Conservation (phyloP, 2,113 vertebrate genomes). For the Fulmarus glacialis region DNA sequence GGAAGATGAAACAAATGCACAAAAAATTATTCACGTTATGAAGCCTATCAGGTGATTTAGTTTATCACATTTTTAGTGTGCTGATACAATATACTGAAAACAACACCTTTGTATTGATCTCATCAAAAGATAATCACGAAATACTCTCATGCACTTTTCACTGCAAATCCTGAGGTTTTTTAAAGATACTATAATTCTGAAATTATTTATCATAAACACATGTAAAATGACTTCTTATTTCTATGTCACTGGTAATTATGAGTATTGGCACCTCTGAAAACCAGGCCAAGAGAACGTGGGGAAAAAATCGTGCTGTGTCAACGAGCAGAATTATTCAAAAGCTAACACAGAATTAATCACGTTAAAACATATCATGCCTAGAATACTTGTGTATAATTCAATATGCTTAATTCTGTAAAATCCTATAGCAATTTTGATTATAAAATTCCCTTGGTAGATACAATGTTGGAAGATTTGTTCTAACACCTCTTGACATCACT, state of each 20-base stretch:
- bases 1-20: not conserved
- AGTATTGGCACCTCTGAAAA: not conserved
- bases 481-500: not conserved
- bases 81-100: not conserved
- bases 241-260: not conserved
- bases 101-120: not conserved
- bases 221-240: not conserved
- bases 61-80: not conserved
- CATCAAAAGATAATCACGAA: not conserved
- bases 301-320: not conserved
- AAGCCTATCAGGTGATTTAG: not conserved
- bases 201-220: not conserved
- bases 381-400: not conserved
- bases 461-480: not conserved
- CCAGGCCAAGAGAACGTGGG: not conserved
- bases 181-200: not conserved
- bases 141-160: not conserved
- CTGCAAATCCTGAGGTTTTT: not conserved
- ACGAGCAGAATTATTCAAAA: not conserved
- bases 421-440: not conserved
- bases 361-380: not conserved
- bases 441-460: not conserved
- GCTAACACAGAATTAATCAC: not conserved
- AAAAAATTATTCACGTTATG: not conserved
- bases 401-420: not conserved